Evolutionary conservation across 2,888 invertebrate genomes (phyloP).

Genomic region (Poecilus cupreus): DNA sequence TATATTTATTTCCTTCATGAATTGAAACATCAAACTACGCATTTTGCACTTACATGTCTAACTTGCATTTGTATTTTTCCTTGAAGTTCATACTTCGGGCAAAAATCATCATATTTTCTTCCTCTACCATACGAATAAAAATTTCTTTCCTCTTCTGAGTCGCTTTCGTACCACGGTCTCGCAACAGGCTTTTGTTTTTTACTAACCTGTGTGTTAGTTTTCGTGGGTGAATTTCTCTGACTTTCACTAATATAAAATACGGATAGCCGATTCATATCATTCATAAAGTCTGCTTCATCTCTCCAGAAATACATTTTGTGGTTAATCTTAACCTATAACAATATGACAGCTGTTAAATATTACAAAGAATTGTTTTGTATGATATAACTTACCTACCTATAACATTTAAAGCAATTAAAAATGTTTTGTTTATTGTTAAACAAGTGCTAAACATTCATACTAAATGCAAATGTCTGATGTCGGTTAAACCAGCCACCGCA

Average conservation of each 20-base stretch:
- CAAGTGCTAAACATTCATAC: too few relatives aligned
- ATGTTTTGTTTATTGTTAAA: too few relatives aligned
- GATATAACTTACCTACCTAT: not conserved
- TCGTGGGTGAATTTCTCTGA: not conserved
- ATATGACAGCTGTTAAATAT: not conserved
- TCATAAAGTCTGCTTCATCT: conserved; percentile 28
- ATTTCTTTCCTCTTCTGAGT: conserved; percentile 20
- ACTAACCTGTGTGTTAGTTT: not conserved
- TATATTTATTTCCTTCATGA: too few relatives aligned
- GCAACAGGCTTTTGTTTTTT: not conserved
- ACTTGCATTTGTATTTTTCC: conserved; percentile 30
- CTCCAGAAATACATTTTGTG: conserved; percentile 24
- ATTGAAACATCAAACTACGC: too few relatives aligned
- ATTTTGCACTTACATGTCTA: conserved; percentile 7
- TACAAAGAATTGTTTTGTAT: not conserved
- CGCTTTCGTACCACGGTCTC: conserved; percentile 25
- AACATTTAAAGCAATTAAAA: not conserved
- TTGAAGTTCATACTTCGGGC: not conserved
- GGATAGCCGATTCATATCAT: not conserved
- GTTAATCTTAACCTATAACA: not conserved
- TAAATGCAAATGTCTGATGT: too few relatives aligned
- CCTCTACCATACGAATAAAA: not conserved
- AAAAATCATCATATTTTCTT: not conserved
- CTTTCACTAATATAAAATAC: not conserved
- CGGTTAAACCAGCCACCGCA: too few relatives aligned